Evolutionary conservation across 2,888 invertebrate genomes (phyloP).

Genomic region (Ceratothoa steindachneri): DNA sequence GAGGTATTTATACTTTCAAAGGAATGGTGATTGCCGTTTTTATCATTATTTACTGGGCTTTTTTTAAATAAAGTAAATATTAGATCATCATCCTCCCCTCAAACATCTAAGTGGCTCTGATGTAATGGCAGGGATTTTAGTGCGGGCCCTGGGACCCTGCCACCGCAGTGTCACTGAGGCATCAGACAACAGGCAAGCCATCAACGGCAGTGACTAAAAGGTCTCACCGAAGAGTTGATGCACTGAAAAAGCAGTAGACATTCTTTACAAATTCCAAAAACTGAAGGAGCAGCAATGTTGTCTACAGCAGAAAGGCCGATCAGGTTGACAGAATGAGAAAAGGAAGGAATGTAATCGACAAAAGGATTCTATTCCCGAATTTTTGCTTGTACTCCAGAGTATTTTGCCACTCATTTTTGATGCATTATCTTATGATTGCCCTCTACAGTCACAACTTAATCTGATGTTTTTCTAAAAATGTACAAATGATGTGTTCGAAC

Average conservation of each 20-base stretch:
- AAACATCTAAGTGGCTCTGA: too few relatives aligned
- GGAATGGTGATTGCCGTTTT: too few relatives aligned
- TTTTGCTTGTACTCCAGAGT: background rate
- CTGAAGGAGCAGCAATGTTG: conserved; percentile 19
- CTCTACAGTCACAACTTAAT: conserved; percentile 14
- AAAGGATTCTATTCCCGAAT: conserved; percentile 19
- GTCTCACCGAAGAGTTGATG: conserved; percentile 18
- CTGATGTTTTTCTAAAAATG: background rate
- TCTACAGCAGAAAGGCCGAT: conserved; percentile 21
- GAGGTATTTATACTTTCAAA: too few relatives aligned
- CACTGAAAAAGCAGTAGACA: conserved; percentile 19
- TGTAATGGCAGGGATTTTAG: too few relatives aligned
- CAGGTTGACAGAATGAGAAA: conserved; percentile 17
- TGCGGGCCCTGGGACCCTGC: too few relatives aligned
- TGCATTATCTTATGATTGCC: conserved; percentile 18
- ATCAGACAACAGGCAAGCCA: conserved; percentile 16
- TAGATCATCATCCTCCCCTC: too few relatives aligned
- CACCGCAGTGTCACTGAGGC: conserved; percentile 18
- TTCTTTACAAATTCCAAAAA: conserved; percentile 17
- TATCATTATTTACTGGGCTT: too few relatives aligned
- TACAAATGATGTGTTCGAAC: conserved; percentile 7
- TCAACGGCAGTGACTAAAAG: conserved; percentile 16
- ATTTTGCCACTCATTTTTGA: conserved; percentile 16
- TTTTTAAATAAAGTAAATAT: too few relatives aligned
- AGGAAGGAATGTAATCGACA: too few relatives aligned